phyloP scores from a whole-genome alignment of 2,888 invertebrate genomes.

The Andricus quercusramuli region DNA sequence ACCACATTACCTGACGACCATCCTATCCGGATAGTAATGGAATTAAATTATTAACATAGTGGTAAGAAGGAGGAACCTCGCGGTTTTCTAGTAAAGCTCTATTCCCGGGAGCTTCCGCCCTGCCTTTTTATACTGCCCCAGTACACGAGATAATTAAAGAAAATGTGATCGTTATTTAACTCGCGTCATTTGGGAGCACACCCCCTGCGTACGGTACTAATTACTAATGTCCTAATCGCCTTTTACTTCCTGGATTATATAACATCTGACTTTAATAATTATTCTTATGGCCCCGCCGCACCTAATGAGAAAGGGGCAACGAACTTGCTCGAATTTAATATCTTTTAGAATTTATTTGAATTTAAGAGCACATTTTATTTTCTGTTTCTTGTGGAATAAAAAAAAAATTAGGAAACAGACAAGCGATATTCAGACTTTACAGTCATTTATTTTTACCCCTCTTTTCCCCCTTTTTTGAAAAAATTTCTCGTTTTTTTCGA shows the following conservation, averaged over 20 bases:
- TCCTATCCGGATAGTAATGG: slow-evolving; percentile 55
- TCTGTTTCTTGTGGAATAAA: too few relatives aligned
- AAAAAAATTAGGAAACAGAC: too few relatives aligned
- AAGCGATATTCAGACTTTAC: too few relatives aligned
- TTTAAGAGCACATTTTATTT: background rate
- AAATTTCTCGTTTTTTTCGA: too few relatives aligned
- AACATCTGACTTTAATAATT: slow-evolving; percentile 25
- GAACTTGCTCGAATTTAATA: background rate
- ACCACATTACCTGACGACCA: slow-evolving; percentile 15
- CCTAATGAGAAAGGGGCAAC: background rate
- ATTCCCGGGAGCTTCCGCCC: slow-evolving; percentile 13
- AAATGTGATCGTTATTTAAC: slow-evolving; percentile 60
- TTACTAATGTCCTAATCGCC: slow-evolving; percentile 30
- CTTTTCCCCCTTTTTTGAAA: too few relatives aligned
- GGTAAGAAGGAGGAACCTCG: slow-evolving; percentile 43
- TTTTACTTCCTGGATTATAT: slow-evolving; percentile 28
- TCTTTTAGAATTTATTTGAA: background rate
- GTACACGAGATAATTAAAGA: slow-evolving; percentile 62
- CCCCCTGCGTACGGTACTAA: slow-evolving; percentile 41
- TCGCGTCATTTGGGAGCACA: slow-evolving; percentile 46
- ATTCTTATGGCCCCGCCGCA: slow-evolving; percentile 6
- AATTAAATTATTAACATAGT: slow-evolving; percentile 65
- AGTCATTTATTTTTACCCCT: too few relatives aligned
- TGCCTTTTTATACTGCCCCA: slow-evolving; percentile 47
- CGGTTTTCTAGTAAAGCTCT: background rate